These are phyloP conservation scores for Talpa occidentalis DNA, from an alignment of 2,113 vertebrate species.

Conservation along the genomic window DNA sequence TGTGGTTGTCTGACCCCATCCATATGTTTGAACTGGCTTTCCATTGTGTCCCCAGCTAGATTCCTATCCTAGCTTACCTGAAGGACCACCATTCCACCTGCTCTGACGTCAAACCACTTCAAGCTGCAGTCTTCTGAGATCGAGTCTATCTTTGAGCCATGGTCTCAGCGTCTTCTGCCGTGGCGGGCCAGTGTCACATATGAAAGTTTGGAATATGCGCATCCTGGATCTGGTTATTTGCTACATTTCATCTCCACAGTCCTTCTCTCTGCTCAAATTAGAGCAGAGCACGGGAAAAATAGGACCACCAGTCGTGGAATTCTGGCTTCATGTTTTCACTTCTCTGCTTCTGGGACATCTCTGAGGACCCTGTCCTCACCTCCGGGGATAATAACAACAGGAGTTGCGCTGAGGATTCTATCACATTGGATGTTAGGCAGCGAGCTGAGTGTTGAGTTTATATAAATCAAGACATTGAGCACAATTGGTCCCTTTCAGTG, in stretches of 20 bases:
- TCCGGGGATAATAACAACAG: not conserved
- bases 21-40: not conserved
- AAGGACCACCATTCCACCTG: not conserved
- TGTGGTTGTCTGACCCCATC: not conserved
- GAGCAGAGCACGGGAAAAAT: not conserved
- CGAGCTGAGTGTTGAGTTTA: not conserved
- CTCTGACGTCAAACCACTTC: not conserved
- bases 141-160: not conserved
- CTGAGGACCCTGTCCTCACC: not conserved
- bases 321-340: not conserved
- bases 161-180: not conserved
- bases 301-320: not conserved
- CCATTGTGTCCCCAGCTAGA: not conserved
- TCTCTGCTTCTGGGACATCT: not conserved
- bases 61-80: not conserved
- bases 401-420: not conserved
- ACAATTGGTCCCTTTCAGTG: not conserved
- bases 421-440: not conserved
- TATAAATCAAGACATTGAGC: not conserved
- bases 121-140: not conserved
- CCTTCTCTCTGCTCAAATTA: not conserved
- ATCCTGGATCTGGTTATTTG: fast-evolving
- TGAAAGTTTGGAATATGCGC: not conserved
- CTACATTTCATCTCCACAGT: not conserved
- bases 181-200: not conserved